phyloP scores from a whole-genome alignment of 1,140 invertebrate species.

The Ceratosolen solmsi region DNA sequence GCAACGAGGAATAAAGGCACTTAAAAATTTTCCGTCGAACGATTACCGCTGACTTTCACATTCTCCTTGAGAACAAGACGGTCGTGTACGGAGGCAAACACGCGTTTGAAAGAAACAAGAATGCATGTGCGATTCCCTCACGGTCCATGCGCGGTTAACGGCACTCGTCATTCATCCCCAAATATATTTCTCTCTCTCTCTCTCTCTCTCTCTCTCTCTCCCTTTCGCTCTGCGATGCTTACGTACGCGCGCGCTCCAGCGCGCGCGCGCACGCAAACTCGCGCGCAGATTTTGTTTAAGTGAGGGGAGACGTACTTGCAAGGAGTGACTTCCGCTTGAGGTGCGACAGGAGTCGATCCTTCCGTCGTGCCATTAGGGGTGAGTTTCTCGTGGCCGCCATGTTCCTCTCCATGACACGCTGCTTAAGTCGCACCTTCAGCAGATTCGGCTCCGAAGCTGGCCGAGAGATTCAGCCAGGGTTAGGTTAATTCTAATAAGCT shows the following conservation, averaged over 20 bases:
- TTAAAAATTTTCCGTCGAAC: neutral
- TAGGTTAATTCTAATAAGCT: conserved; percentile 57
- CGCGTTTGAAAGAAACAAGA: neutral
- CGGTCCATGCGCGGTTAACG: conserved; percentile 22
- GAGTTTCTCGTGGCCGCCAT: conserved; percentile 76
- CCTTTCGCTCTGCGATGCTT: neutral
- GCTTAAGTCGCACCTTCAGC: conserved; percentile 96
- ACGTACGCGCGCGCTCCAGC: too few species aligned
- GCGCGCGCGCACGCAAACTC: neutral
- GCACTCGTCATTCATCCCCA: conserved; percentile 26
- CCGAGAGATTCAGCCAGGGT: conserved; percentile 69
- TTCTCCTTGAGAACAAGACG: neutral
- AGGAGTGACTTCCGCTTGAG: conserved; percentile 84
- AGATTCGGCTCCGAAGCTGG: conserved; percentile 98
- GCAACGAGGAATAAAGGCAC: neutral
- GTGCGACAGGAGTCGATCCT: conserved; percentile 82
- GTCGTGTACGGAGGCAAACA: neutral
- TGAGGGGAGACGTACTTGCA: conserved; percentile 80
- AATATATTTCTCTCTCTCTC: neutral
- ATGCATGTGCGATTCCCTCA: conserved; percentile 39
- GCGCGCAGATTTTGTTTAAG: conserved; percentile 30
- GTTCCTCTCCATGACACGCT: conserved; percentile 92
- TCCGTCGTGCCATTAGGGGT: conserved; percentile 89
- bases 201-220: conserved; percentile 12
- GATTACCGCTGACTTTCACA: neutral